Base-by-base conservation (phyloP, 2,888 invertebrate species). In the Drosophila putrida region DNA sequence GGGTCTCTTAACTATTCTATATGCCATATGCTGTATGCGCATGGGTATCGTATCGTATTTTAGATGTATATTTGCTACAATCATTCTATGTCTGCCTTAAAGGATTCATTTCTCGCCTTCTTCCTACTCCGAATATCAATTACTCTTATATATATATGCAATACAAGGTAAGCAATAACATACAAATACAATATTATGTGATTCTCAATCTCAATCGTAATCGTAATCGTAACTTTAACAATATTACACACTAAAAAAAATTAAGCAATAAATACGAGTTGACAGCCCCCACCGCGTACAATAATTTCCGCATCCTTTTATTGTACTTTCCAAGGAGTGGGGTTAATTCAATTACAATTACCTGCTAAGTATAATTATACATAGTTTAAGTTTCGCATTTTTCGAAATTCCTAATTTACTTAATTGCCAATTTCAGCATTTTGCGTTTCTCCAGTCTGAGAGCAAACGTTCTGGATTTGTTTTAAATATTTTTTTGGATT, bases 381-480 rank as follows among this genome's bases (percentile, higher is more conserved):
- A 28, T 58, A 58, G 57, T 47, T 57, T 15, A 11, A 46, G 46
- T 47, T 58, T 41, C 41, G 49, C 50, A 38, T 50, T 28, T 43
- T 20, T 35, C 13, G 11, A 39, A 38, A 51, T 43, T 28, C 43
- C 70, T 74, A 71, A 44, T 74, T 72, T 77, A 78, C 85, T 88
- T 85, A 85, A 88, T 70, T 88, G 85, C 85, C 85, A 88, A 85
- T 85, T 85, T 85, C 85, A 85, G 85, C 85, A 85, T 85, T 78
- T 82, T 49, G 57, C 72, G 70, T 60, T 51, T 55, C 68, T 69
- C 43, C 55, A 9, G 20, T 43, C 10, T 35, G 35, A 39, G 68
- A 62, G 77, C 71, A 50, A 62, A 58, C 74, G 36, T 76, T 54
- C 63, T 62, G 64, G 62, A 66, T 64, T 76, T 62, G 20, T 46